Evolutionary conservation across 2,888 invertebrate genomes (phyloP).

Genomic region (Cephus nigrinus): DNA sequence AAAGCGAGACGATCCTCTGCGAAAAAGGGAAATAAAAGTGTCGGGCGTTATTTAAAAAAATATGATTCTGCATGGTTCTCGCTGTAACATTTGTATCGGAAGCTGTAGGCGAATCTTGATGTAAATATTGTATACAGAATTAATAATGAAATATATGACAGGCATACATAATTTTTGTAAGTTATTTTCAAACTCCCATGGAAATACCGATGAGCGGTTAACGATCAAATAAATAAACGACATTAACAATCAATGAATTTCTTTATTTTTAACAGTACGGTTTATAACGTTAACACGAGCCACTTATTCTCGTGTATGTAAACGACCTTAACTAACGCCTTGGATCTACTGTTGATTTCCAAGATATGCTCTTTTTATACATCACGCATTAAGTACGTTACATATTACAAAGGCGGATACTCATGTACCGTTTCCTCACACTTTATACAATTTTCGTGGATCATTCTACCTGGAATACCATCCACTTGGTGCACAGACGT

Average conservation of each 20-base stretch:
- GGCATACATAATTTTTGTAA: background rate
- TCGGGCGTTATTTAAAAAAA: background rate
- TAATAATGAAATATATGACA: background rate
- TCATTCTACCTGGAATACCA: background rate
- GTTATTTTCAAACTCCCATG: background rate
- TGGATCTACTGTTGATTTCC: background rate
- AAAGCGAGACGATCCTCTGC: too few relatives aligned
- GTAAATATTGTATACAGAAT: background rate
- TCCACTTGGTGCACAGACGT: background rate
- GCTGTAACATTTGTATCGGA: background rate
- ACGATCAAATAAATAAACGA: background rate
- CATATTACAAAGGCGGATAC: conserved; percentile 13
- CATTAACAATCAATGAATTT: conserved; percentile 5
- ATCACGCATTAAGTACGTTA: conserved; percentile 25
- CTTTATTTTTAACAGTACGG: conserved; percentile 21
- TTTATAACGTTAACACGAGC: conserved; percentile 3
- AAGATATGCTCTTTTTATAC: background rate
- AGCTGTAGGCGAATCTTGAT: background rate
- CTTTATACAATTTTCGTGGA: background rate
- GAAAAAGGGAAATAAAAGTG: too few relatives aligned
- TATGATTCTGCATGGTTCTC: background rate
- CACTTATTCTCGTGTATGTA: background rate
- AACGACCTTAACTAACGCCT: background rate
- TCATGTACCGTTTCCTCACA: background rate
- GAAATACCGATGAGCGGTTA: background rate